phyloP scores from a whole-genome alignment of 2,113 vertebrate genomes.

The Pseudopipra pipra region DNA sequence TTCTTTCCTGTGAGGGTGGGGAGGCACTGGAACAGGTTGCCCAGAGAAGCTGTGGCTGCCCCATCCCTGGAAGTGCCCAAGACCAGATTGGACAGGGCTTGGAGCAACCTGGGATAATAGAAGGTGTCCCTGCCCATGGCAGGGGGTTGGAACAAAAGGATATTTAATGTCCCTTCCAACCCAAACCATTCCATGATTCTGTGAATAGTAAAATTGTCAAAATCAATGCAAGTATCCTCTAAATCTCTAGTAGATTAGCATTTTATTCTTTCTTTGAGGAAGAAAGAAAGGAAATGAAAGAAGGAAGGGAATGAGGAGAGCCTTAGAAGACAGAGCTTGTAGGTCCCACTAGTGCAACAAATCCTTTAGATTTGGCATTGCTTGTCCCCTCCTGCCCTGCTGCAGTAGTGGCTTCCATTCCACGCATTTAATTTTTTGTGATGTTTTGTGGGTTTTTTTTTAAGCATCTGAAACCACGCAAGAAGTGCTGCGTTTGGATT shows the following conservation, averaged over 20 bases:
- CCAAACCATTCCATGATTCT: neutral
- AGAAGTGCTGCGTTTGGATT: neutral
- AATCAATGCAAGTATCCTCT: neutral
- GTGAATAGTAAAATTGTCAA: neutral
- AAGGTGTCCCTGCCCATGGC: neutral
- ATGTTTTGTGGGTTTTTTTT: neutral
- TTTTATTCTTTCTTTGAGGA: neutral
- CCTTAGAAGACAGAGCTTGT: neutral
- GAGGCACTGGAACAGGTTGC: neutral
- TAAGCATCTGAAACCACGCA: neutral
- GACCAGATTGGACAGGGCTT: rapidly evolving
- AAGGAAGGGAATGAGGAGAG: neutral
- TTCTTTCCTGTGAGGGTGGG: rapidly evolving
- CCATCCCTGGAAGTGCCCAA: neutral
- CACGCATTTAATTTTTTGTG: neutral
- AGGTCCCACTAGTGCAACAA: rapidly evolving
- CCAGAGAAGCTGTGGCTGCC: neutral
- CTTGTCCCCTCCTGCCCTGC: neutral
- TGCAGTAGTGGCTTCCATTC: neutral
- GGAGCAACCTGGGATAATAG: rapidly evolving
- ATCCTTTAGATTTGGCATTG: neutral
- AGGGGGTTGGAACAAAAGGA: rapidly evolving
- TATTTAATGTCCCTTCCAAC: neutral
- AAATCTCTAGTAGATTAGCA: neutral
- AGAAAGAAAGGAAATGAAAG: neutral